These are phyloP conservation scores for Trichoplusia ni DNA, from an alignment of 1,140 invertebrate genomes.

Conservation along the genomic window DNA sequence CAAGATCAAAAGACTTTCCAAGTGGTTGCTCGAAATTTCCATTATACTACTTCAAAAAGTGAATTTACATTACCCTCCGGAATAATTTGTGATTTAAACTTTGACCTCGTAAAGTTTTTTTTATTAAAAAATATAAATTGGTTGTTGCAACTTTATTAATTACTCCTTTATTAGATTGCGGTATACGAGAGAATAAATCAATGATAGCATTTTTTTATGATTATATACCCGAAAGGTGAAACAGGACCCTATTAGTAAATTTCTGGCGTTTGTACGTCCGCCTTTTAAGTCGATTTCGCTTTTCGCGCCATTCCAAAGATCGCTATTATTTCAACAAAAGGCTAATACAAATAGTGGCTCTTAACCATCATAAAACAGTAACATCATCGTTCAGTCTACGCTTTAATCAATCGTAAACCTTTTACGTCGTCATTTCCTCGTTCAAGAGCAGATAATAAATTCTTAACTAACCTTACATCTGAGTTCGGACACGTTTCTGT, in stretches of 20 bases:
- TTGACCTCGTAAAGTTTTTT: conserved; percentile 22
- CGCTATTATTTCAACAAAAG: no score
- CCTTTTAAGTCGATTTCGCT: no score
- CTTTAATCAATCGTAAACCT: conserved; percentile 23
- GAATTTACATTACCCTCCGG: conserved; percentile 59
- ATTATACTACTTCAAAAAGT: conserved; percentile 66
- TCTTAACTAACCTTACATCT: conserved; percentile 27
- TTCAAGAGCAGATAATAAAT: conserved; percentile 15
- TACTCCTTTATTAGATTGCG: not conserved
- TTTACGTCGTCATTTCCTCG: conserved; percentile 17
- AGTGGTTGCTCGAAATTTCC: conserved; percentile 73
- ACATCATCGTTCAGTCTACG: no score
- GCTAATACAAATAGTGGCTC: no score
- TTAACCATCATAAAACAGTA: no score
- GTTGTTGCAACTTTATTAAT: conserved; percentile 35
- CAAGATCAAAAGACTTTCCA: conserved; percentile 74
- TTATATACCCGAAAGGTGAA: no score
- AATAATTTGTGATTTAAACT: conserved; percentile 46
- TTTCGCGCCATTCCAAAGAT: no score
- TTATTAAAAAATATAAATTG: conserved; percentile 26
- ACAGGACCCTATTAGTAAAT: no score
- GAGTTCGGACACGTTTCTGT: conserved; percentile 58
- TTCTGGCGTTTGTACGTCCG: no score
- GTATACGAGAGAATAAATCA: not conserved
- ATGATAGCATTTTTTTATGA: no score